Percentiles rank a stretch among this genome's conserved stretches.
These are phyloP conservation scores for Ormyrus labotus DNA, from an alignment of 2,888 invertebrate genomes.

Conservation along the genomic window DNA sequence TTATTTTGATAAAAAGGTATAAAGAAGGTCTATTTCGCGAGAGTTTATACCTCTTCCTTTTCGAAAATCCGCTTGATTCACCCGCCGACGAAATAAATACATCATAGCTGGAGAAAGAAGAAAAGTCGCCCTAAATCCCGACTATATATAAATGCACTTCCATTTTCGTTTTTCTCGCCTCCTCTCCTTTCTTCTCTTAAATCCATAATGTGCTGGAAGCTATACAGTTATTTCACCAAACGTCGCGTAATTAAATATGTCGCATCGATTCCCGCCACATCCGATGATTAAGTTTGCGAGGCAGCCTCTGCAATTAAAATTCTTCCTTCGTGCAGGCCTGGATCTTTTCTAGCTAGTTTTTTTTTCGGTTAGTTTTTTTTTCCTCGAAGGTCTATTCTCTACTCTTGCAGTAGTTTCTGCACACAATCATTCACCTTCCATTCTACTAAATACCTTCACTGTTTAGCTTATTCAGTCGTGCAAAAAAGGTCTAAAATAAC, in stretches of 20 bases:
- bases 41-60: too few relatives aligned
- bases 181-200: neutral
- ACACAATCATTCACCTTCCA: constrained; percentile 14
- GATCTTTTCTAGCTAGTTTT: constrained; percentile 5
- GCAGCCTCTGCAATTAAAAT: constrained; percentile 47
- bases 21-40: neutral
- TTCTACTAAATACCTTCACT: too few relatives aligned
- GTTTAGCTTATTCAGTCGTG: too few relatives aligned
- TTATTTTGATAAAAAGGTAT: too few relatives aligned
- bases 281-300: constrained; percentile 33
- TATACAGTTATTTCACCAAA: constrained; percentile 8
- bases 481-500: too few relatives aligned
- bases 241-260: constrained; percentile 42
- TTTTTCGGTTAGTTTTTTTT: neutral
- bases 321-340: constrained; percentile 4
- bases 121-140: constrained; percentile 21
- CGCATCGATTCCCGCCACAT: constrained; percentile 14
- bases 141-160: neutral
- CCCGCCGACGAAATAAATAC: too few relatives aligned
- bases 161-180: too few relatives aligned
- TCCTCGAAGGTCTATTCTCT: neutral
- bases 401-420: neutral
- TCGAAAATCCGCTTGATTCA: too few relatives aligned
- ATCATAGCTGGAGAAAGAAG: neutral
- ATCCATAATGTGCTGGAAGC: constrained; percentile 19